A percentile compares a stretch with the other conserved stretches of the same genome.
These are phyloP conservation scores for Eupelmus urozonus DNA, from an alignment of 2,888 invertebrate genomes.

Conservation along the genomic window DNA sequence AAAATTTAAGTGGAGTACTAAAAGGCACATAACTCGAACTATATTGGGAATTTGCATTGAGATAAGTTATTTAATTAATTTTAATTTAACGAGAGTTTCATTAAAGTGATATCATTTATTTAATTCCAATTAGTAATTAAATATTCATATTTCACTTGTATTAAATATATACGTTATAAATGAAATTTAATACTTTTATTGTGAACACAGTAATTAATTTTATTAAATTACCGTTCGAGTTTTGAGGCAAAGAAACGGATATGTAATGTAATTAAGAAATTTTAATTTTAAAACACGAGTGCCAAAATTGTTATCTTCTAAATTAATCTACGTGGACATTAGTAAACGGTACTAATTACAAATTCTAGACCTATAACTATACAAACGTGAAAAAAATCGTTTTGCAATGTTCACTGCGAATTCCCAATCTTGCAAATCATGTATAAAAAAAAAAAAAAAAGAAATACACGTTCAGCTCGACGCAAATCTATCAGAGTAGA, in stretches of 20 bases:
- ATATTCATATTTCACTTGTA: not conserved
- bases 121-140: not conserved
- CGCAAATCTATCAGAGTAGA: slow-evolving; percentile 3
- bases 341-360: no score
- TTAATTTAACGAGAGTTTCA: no score
- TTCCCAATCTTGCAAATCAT: not conserved
- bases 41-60: slow-evolving; percentile 33
- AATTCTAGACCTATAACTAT: no score
- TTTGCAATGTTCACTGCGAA: slow-evolving; percentile 16
- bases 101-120: no score
- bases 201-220: no score
- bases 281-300: not conserved
- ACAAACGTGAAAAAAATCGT: no score
- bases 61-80: no score
- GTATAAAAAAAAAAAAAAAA: slow-evolving; percentile 8
- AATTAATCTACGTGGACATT: no score
- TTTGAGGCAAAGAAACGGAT: no score
- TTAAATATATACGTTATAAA: slow-evolving; percentile 6
- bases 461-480: not conserved
- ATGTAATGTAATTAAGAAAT: not conserved
- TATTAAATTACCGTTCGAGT: no score
- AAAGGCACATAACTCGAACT: not conserved
- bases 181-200: not conserved
- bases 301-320: not conserved
- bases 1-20: no score